These are phyloP conservation scores for Penaeus indicus DNA, from an alignment of 1,140 invertebrate species.

Conservation along the genomic window DNA sequence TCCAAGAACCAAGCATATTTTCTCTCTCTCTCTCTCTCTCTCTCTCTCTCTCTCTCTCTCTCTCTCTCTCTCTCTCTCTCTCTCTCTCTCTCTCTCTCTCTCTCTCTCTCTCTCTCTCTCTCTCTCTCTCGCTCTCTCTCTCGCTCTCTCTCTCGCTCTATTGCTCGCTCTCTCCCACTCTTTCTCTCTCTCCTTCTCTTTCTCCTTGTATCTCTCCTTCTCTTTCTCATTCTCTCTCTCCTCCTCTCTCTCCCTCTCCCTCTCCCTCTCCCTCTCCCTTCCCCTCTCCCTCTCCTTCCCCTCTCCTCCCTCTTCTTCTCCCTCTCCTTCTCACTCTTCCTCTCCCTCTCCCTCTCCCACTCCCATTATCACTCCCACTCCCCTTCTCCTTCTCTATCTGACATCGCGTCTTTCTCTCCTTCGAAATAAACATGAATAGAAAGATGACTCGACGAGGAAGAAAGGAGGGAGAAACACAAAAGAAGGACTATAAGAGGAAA, in stretches of 20 bases:
- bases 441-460: neutral
- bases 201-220: neutral
- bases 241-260: neutral
- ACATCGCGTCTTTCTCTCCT: neutral
- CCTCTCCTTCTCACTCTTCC: neutral
- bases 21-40: too few relatives aligned
- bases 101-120: neutral
- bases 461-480: neutral
- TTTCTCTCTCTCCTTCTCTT: neutral
- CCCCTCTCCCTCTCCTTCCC: neutral
- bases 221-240: neutral
- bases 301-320: neutral
- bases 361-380: neutral
- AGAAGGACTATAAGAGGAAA: neutral
- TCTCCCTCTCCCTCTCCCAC: neutral
- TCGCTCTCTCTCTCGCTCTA: neutral
- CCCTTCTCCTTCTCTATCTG: neutral
- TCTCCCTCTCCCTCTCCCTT: too few relatives aligned
- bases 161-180: neutral
- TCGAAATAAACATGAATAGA: neutral
- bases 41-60: neutral
- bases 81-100: neutral
- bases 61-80: constrained; percentile 18
- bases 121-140: neutral
- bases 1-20: too few relatives aligned